Base-by-base conservation (phyloP, 2,888 invertebrate species). In the Dusona sp. region DNA sequence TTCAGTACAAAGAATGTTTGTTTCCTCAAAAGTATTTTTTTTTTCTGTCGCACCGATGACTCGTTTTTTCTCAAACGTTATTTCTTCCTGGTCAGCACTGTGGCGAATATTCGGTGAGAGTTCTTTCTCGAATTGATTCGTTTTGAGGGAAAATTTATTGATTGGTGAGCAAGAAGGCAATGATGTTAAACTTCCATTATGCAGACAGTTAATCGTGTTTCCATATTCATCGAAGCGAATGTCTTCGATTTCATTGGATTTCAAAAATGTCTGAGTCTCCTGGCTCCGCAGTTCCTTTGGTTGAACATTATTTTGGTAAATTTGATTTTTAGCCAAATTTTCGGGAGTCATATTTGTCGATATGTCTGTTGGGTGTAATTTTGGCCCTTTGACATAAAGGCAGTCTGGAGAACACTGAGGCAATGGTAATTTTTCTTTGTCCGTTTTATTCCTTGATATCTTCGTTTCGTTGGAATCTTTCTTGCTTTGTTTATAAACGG, bases 391-490 rank as follows among this genome's bases (percentile, higher is more conserved):
- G 9, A 51, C 19, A 54, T 74, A 74, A 22, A 29, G 22, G n/a
- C 78, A 68, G 16, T 78, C 29, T n/a, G 73, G 25, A 29, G 77
- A 85, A 54, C 85, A 85, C 51, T 65, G 75, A n/a, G 64, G 19
- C n/a, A 65, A 65, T 16, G 19, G 64, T 13, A 74, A 79, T 45
- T 45, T 79, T 29, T 64, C 74, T 7, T 19, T 22, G 2, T 57
- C 81, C 2, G 38, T 38, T 22, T 6, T 3, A 25, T 9, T 19
- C 16, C 48, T 78, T 13, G 61, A 3, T 22, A 11, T 57, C 42
- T 48, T 75, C 2, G 33, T 33, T 19, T 13, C 29, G 3, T 45
- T 73, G 2, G 8, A 48, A 25, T 48, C 16, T 61, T 38, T 78
- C 1, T 73, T 65, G 38, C n/a, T 29, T 57, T 54, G 25, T 75